These are phyloP conservation scores for Phasia obesa DNA, from an alignment of 2,888 invertebrate genomes.

Conservation along the genomic window DNA sequence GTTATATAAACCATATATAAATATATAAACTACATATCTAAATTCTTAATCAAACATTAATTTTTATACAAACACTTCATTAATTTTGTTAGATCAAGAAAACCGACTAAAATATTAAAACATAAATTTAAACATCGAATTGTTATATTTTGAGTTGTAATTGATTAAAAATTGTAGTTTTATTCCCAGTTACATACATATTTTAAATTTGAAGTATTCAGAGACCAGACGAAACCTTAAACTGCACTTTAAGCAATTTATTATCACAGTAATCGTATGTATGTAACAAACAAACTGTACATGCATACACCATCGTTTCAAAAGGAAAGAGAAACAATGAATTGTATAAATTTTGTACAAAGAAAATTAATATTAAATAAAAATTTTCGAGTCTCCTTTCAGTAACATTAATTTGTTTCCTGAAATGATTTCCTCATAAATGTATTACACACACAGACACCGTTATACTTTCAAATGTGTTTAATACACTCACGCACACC, in stretches of 20 bases:
- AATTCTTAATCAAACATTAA: too few relatives aligned
- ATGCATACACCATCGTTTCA: not conserved
- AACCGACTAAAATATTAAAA: too few relatives aligned
- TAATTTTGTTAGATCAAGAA: too few relatives aligned
- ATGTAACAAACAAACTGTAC: constrained; percentile 6
- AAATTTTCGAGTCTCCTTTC: constrained; percentile 5
- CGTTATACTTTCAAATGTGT: not conserved
- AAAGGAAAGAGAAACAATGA: not conserved
- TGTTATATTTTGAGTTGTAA: too few relatives aligned
- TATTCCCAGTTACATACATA: too few relatives aligned
- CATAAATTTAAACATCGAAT: too few relatives aligned
- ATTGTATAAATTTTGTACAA: constrained; percentile 25
- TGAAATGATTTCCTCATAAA: constrained; percentile 25
- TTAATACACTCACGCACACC: not conserved
- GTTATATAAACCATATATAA: too few relatives aligned
- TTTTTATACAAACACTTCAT: too few relatives aligned
- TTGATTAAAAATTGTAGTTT: too few relatives aligned
- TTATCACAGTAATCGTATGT: not conserved
- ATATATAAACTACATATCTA: too few relatives aligned
- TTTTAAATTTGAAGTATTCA: not conserved
- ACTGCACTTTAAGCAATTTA: not conserved
- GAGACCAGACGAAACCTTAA: constrained; percentile 6
- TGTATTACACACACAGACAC: not conserved
- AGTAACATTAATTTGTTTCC: constrained; percentile 33
- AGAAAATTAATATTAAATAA: constrained; percentile 16